These are phyloP conservation scores for Pyxicephalus adspersus DNA, from an alignment of 2,113 vertebrate genomes.

Conservation along the genomic window DNA sequence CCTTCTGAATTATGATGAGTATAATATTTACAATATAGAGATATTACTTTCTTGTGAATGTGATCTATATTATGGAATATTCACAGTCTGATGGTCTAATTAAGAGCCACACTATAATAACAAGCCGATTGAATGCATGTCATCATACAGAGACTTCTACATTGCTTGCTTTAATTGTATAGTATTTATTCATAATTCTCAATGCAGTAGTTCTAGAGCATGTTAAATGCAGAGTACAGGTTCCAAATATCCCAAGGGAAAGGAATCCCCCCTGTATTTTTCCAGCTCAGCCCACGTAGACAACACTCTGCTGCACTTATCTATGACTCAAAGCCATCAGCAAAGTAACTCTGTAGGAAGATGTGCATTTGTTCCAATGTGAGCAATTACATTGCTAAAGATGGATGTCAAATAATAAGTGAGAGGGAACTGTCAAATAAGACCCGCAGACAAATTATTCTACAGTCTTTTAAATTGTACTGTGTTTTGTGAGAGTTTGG, in stretches of 20 bases:
- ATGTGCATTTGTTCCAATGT: slow-evolving; percentile 29
- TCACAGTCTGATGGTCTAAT: too few species aligned
- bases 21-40: too few species aligned
- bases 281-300: slow-evolving; percentile 30
- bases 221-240: not conserved
- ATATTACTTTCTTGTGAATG: too few species aligned
- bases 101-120: too few species aligned
- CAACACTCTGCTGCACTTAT: slow-evolving; percentile 6
- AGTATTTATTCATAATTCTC: not conserved
- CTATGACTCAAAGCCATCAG: slow-evolving; percentile 30
- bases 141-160: too few species aligned
- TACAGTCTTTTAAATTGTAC: slow-evolving; percentile 31
- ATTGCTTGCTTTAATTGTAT: not conserved
- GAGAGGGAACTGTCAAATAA: slow-evolving; percentile 46
- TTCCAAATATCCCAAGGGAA: not conserved
- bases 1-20: too few species aligned
- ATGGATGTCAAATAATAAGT: slow-evolving; percentile 44
- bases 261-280: slow-evolving; percentile 24
- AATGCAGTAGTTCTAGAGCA: not conserved
- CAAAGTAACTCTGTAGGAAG: slow-evolving; percentile 48
- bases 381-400: slow-evolving; percentile 44
- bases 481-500: slow-evolving; percentile 16
- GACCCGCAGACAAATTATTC: slow-evolving; percentile 36
- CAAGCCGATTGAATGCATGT: too few species aligned
- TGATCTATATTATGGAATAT: too few species aligned